Base-by-base conservation (phyloP, 2,797 vertebrate genomes). In the Fringilla coelebs region DNA sequence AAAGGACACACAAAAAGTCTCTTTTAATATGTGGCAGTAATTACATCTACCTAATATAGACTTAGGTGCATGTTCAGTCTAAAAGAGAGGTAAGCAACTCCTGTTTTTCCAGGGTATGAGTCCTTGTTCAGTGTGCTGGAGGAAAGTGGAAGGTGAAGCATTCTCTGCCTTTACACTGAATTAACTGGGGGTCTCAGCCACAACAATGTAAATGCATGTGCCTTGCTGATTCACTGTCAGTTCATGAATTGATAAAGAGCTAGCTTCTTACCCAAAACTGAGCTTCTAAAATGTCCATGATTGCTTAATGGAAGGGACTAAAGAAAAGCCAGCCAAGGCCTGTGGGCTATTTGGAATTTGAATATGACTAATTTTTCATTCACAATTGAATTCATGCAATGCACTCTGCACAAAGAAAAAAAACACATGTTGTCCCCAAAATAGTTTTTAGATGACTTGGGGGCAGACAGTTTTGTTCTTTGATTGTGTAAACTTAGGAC, bases 341-440 rank as follows among this genome's bases (percentile, higher is more conserved):
- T 78, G 32, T 55, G 4, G 51, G 57, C 66, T 93, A 71, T 68
- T 90, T 94, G 62, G 54, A 76, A 92, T 96, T 89, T 31, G 15
- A 84, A 81, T 97, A 92, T 92, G 43, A 94, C 83, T 94, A 92
- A 45, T 92, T 97, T 85, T 95, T 71, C 77, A 92, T 96, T 80
- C 71, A 40, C 79, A 95, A 89, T 78, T 66, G n/a, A 96, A 95
- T 96, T 73, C 80, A 25, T 85, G 41, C 0, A 2, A 48, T 43
- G 26, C 15, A 58, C 34, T 85, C 45, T 72, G 57, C 67, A 80
- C 32, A 46, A 83, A 78, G 16, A 85, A 26, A 13, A 73, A 76
- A 94, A 86, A 84, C 52, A 81, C 55, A 51, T 70, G 62, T 66
- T 90, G 34, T 81, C 61, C 63, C 87, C 89, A 84, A 89, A 88